Percentiles rank a stretch among this genome's conserved stretches.
phyloP scores from a whole-genome alignment of 2,888 invertebrate species.

The Chrysolina americana region DNA sequence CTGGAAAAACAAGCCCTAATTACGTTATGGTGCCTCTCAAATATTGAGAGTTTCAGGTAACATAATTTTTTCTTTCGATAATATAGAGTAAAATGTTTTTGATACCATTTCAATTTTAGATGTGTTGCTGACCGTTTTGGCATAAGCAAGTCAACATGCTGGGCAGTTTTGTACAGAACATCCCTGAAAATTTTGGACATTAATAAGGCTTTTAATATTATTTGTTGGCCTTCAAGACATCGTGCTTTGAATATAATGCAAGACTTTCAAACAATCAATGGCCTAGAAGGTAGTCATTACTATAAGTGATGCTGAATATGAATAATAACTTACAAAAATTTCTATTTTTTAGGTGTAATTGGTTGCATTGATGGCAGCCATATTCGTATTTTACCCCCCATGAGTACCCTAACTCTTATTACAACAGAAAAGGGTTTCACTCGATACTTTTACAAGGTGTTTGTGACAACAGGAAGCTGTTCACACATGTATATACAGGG shows the following conservation, averaged over 20 bases:
- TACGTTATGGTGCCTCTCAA: conserved; percentile 19
- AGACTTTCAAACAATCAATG: too few species aligned
- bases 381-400: conserved; percentile 43
- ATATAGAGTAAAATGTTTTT: neutral
- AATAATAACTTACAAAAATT: neutral
- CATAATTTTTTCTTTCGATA: neutral
- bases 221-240: too few species aligned
- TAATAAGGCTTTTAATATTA: too few species aligned
- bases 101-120: conserved; percentile 2
- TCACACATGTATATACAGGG: too few species aligned
- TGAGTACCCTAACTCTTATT: conserved; percentile 46
- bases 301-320: conserved; percentile 7
- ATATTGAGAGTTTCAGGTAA: conserved; percentile 30
- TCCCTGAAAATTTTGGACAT: too few species aligned
- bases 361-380: conserved; percentile 52
- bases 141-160: conserved; percentile 22
- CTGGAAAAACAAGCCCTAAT: conserved; percentile 25
- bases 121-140: conserved; percentile 35
- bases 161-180: too few species aligned
- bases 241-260: too few species aligned
- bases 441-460: too few species aligned
- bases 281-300: too few species aligned
- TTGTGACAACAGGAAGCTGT: too few species aligned
- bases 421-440: too few species aligned
- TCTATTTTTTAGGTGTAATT: conserved; percentile 40